Evolutionary conservation across 2,113 vertebrate genomes (phyloP).

Genomic region (Chionomys nivalis): DNA sequence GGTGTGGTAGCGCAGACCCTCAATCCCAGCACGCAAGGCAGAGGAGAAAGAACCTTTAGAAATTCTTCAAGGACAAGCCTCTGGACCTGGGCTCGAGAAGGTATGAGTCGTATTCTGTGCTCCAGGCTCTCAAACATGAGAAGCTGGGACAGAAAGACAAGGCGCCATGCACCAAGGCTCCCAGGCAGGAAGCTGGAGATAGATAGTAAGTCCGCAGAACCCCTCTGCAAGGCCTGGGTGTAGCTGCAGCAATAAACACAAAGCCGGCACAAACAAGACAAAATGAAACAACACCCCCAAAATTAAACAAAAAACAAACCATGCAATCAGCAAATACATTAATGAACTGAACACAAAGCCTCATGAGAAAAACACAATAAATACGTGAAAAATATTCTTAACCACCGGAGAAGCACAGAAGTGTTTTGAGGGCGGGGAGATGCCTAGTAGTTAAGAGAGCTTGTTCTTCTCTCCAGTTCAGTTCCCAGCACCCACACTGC

Average conservation of each 20-base stretch:
- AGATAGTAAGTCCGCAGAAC: neutral
- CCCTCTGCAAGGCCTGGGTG: neutral
- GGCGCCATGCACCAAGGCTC: neutral
- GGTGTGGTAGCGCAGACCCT: neutral
- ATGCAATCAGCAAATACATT: neutral
- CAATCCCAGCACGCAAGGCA: neutral
- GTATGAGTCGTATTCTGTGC: neutral
- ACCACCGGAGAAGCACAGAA: neutral
- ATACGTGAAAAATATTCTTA: neutral
- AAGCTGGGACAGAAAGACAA: neutral
- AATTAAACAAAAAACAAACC: neutral
- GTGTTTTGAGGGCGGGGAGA: neutral
- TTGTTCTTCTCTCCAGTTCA: neutral
- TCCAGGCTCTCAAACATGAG: neutral
- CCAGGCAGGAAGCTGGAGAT: neutral
- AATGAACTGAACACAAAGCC: neutral
- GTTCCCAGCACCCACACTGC: neutral
- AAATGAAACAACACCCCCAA: neutral
- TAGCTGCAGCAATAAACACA: neutral
- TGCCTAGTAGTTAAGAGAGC: neutral
- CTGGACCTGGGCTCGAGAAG: neutral
- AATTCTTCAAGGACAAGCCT: neutral
- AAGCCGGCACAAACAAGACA: neutral
- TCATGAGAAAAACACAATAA: neutral
- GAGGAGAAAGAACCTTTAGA: neutral